These are phyloP conservation scores for Tetranychus piercei DNA, from an alignment of 2,888 invertebrate species.

Conservation along the genomic window DNA sequence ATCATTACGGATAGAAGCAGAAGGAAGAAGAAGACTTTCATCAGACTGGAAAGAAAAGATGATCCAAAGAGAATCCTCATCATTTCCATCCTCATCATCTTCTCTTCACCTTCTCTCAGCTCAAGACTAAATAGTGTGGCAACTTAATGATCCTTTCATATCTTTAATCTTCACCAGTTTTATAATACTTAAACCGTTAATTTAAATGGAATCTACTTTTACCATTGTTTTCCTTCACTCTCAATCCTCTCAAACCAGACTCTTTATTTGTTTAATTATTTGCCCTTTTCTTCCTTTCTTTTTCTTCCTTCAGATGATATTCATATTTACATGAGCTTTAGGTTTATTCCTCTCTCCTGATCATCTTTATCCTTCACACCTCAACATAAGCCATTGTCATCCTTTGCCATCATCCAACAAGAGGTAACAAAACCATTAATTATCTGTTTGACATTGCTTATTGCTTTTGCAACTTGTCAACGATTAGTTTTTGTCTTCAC, in stretches of 20 bases:
- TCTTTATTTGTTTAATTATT: too few species aligned
- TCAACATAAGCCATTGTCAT: too few species aligned
- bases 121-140: background rate
- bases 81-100: background rate
- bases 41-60: background rate
- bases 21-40: background rate
- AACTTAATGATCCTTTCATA: background rate
- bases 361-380: too few species aligned
- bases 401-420: too few species aligned
- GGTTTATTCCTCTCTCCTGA: background rate
- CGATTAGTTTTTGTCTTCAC: background rate
- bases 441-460: background rate
- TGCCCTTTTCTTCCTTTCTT: too few species aligned
- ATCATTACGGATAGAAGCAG: too few species aligned
- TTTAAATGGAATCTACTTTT: background rate
- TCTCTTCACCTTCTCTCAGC: background rate
- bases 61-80: background rate
- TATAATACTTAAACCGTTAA: too few species aligned
- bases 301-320: too few species aligned
- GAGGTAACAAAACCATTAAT: background rate
- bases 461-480: background rate
- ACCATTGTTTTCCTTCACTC: background rate
- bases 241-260: too few species aligned
- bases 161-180: background rate
- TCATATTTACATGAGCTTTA: too few species aligned